These are phyloP conservation scores for Oreochromis grahami DNA, from an alignment of 2,797 vertebrate genomes.

Conservation along the genomic window DNA sequence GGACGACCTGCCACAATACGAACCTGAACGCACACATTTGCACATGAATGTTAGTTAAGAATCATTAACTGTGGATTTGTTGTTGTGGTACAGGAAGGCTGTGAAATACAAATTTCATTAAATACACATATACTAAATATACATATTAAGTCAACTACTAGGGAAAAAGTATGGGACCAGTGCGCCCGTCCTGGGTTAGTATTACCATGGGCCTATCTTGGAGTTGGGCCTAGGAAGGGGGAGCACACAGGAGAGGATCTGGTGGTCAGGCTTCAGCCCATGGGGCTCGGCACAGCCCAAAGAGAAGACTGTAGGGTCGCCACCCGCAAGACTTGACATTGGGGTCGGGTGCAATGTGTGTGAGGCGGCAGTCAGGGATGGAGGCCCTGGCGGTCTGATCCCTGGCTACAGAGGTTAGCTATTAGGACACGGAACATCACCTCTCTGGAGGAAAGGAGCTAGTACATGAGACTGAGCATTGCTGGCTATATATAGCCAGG, in stretches of 20 bases:
- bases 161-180: background rate
- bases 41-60: background rate
- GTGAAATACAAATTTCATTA: background rate
- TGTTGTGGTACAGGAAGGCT: background rate
- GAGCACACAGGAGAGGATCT: background rate
- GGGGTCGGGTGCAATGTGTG: accelerated
- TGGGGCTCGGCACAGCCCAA: background rate
- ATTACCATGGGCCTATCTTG: background rate
- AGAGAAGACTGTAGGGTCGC: background rate
- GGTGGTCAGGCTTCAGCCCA: background rate
- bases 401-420: background rate
- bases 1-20: constrained; percentile 94
- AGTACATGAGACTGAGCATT: background rate
- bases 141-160: background rate
- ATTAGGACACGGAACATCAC: background rate
- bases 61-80: background rate
- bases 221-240: background rate
- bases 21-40: constrained; percentile 69
- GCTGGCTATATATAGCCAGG: background rate
- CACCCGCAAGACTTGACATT: background rate
- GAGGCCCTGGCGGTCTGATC: background rate
- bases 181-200: background rate
- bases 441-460: background rate
- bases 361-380: background rate
- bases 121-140: background rate